These are phyloP conservation scores for Tursiops truncatus DNA, from an alignment of 2,113 vertebrate species.

Conservation along the genomic window DNA sequence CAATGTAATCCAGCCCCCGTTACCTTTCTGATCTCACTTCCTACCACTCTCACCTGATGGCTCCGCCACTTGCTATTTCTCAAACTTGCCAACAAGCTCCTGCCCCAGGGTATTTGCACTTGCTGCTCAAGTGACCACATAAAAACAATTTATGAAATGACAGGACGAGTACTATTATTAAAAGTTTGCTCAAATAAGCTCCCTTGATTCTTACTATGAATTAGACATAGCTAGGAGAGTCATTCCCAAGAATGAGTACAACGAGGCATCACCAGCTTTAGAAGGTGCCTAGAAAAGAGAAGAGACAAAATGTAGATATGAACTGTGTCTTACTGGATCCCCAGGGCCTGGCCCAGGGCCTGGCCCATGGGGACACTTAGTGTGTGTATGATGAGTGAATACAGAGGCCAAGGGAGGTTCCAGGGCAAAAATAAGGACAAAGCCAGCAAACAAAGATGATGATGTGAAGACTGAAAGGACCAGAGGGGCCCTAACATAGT, in stretches of 20 bases:
- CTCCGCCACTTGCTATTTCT: background rate
- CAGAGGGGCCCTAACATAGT: background rate
- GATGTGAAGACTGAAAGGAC: background rate
- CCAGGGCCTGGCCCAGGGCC: no score
- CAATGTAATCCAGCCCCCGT: background rate
- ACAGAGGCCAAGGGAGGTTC: background rate
- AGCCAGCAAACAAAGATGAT: background rate
- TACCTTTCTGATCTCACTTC: background rate
- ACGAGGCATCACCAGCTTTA: background rate
- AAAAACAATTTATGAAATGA: background rate
- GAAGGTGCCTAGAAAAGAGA: background rate
- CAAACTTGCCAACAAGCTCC: background rate
- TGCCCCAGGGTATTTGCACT: background rate
- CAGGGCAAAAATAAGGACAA: background rate
- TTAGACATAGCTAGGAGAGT: background rate
- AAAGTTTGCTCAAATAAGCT: background rate
- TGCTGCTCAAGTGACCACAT: background rate
- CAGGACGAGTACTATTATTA: background rate
- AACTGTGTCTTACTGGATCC: background rate
- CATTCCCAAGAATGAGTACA: background rate
- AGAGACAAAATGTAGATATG: background rate
- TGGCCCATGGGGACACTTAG: accelerated
- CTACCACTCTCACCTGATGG: background rate
- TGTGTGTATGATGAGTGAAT: background rate
- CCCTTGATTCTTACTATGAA: background rate